These are phyloP conservation scores for Lepidocolaptes lacrymiger DNA, from an alignment of 2,797 vertebrate genomes.

Conservation along the genomic window DNA sequence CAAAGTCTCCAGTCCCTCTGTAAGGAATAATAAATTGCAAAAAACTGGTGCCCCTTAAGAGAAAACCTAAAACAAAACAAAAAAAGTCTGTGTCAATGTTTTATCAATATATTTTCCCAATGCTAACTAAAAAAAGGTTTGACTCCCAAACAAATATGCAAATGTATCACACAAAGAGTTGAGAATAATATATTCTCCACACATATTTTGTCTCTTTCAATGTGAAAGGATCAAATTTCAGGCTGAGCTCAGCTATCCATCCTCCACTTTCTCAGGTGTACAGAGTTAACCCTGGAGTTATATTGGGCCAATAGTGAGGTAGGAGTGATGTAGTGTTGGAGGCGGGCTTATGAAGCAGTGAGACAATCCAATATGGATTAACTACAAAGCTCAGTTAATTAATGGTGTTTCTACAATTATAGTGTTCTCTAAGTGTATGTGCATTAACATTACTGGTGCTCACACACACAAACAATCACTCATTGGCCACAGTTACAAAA, in stretches of 20 bases:
- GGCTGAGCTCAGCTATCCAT: not conserved
- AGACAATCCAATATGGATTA: no score
- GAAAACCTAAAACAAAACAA: not conserved
- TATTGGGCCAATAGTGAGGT: rapidly evolving
- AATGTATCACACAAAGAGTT: not conserved
- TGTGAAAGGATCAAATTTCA: not conserved
- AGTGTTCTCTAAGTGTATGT: no score
- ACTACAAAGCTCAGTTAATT: no score
- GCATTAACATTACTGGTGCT: no score
- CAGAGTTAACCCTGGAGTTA: not conserved
- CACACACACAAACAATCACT: no score
- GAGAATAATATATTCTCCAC: not conserved
- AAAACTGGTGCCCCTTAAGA: not conserved
- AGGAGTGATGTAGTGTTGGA: not conserved
- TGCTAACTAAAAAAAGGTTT: not conserved
- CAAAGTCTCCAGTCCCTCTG: not conserved
- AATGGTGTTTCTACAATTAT: no score
- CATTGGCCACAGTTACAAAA: no score
- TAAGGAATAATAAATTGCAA: not conserved
- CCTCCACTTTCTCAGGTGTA: not conserved
- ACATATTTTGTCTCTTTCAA: not conserved
- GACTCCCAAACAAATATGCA: not conserved
- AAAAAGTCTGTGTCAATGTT: not conserved
- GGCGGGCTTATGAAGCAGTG: no score
- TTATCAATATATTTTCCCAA: not conserved